Evolutionary conservation across 2,113 vertebrate species (phyloP), one percentile per base, ranked within the genome.

Genomic region (Ptilorrhoa leucosticta): DNA sequence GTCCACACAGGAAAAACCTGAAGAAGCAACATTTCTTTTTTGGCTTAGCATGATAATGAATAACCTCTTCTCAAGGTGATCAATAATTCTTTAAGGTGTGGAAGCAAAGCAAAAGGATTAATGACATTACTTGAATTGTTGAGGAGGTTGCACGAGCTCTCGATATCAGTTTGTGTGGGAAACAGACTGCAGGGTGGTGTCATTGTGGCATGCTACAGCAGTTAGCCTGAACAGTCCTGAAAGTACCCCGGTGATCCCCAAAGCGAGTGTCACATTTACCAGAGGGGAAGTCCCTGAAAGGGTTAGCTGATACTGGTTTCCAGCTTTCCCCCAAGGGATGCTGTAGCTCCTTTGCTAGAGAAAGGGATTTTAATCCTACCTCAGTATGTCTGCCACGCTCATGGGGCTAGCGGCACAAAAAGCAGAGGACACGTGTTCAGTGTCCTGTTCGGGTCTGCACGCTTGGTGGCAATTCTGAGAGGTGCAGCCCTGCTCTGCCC

Each of bases 221-320:
- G 83, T 84, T 83, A 95, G 80, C 72, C 73, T 94, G 39, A 94
- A 56, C 64, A 79, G 87, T 94, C 79, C 94, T 70, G 69, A 50
- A 73, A 91, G 64, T 66, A 94, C 83, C 93, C 57, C 77, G 82
- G 57, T 68, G 86, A 91, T 83, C 82, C 92, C 87, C 87, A 96
- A 40, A 92, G 27, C 72, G 54, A 95, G 95, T 75, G 64, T 68
- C 95, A 42, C 42, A 24, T 89, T 90, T 87, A 82, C 87, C 95
- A 96, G 91, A 82, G 23, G 24, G 76, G 86, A 83, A 94, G 95
- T 94, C 73, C 88, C 85, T 94, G 91, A 89, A 97, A 94, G 71
- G 76, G 96, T 96, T 94, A 95, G 77, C 90, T 89, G 65, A 85
- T 35, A 23, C 63, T 50, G 84, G 80, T 73, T 92, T 88, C 63